Conservation (phyloP, 2,888 invertebrate genomes). For the Parnassius mnemosyne region DNA sequence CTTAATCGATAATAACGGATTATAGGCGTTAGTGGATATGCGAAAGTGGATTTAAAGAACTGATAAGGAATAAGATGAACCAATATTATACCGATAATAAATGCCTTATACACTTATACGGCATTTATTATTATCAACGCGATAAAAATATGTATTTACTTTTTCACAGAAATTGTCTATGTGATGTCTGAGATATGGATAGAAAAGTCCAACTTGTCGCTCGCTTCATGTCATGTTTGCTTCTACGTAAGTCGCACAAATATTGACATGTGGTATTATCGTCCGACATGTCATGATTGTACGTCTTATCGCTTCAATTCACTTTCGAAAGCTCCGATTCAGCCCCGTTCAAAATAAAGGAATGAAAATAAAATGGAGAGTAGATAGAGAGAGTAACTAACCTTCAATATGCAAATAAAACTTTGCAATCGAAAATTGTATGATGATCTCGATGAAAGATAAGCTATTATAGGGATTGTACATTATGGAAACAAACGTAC, state of each 20-base stretch:
- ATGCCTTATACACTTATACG: background rate
- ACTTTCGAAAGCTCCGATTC: background rate
- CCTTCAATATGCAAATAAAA: too few relatives aligned
- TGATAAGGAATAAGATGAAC: background rate
- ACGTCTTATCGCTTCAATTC: constrained; percentile 33
- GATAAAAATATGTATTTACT: constrained; percentile 10
- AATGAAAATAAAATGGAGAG: background rate
- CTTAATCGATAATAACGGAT: too few relatives aligned
- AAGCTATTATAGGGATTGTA: too few relatives aligned
- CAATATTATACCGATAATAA: background rate
- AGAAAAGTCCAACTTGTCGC: constrained; percentile 34
- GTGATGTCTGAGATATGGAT: constrained; percentile 30
- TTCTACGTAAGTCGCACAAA: constrained; percentile 44
- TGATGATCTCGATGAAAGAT: too few relatives aligned
- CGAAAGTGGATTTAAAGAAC: background rate
- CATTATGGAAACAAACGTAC: too few relatives aligned
- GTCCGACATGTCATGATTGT: constrained; percentile 31
- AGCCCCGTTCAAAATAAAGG: too few relatives aligned
- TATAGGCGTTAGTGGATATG: too few relatives aligned
- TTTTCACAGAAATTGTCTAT: background rate
- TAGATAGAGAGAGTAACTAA: too few relatives aligned
- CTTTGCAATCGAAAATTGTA: too few relatives aligned
- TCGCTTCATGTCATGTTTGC: constrained; percentile 34
- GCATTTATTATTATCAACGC: constrained; percentile 6
- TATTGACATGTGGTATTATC: constrained; percentile 50